phyloP scores from a whole-genome alignment of 1,140 invertebrate genomes.

The Drosophila sp. region DNA sequence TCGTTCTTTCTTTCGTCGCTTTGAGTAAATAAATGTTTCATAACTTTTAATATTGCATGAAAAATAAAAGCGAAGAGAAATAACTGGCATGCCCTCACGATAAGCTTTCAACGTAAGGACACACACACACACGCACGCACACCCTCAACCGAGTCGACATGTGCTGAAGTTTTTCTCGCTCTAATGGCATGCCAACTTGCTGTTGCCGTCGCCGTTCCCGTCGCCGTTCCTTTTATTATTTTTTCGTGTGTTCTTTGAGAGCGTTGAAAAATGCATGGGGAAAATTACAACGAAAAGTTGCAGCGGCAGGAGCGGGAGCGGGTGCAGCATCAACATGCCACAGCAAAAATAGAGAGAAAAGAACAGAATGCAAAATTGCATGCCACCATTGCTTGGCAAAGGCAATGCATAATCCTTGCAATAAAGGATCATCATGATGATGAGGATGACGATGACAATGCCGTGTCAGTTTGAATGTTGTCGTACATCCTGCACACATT shows the following conservation, averaged over 20 bases:
- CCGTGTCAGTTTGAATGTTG: slow-evolving; percentile 48
- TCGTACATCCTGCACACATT: slow-evolving; percentile 38
- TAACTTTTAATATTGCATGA: slow-evolving; percentile 33
- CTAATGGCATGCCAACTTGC: slow-evolving; percentile 27
- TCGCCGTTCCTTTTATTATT: slow-evolving; percentile 8
- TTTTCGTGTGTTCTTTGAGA: slow-evolving; percentile 22
- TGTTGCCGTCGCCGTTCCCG: background rate
- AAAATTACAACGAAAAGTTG: slow-evolving; percentile 32
- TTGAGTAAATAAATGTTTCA: slow-evolving; percentile 51
- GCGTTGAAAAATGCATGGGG: slow-evolving; percentile 57
- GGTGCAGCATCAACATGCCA: background rate
- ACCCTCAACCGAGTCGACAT: slow-evolving; percentile 17
- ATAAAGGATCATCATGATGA: slow-evolving; percentile 36
- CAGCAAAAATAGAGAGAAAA: slow-evolving; percentile 23
- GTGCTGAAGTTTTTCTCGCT: slow-evolving; percentile 22
- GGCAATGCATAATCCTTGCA: slow-evolving; percentile 49
- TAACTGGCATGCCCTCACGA: slow-evolving; percentile 31
- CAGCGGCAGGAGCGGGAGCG: slow-evolving; percentile 20
- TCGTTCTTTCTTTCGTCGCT: background rate
- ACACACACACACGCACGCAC: background rate
- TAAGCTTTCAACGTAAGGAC: slow-evolving; percentile 35
- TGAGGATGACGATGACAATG: slow-evolving; percentile 27
- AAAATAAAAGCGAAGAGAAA: slow-evolving; percentile 34
- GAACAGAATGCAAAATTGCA: slow-evolving; percentile 45
- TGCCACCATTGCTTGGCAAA: slow-evolving; percentile 25